Percentiles rank a stretch among this genome's conserved stretches.
Conservation (phyloP, 2,888 invertebrate genomes). For the Leptarthrus brevirostris region DNA sequence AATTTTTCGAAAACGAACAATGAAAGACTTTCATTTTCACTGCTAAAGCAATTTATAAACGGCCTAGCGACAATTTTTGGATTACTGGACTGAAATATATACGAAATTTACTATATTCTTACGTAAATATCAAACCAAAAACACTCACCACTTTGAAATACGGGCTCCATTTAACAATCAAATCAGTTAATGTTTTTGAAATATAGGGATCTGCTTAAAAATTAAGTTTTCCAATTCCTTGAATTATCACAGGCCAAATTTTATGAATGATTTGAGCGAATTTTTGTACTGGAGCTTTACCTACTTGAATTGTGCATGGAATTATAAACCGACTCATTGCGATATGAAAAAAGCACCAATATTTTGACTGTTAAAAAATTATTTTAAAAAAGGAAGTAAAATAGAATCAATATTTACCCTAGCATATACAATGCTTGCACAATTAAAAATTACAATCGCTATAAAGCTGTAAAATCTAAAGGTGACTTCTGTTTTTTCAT, state of each 20-base stretch:
- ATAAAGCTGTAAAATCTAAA: conserved; percentile 65
- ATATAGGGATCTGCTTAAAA: conserved; percentile 68
- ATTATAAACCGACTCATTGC: conserved; percentile 69
- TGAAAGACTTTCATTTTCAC: conserved; percentile 60
- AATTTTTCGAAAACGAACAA: conserved; percentile 62
- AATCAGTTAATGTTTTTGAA: conserved; percentile 67
- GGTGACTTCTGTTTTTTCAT: conserved; percentile 60
- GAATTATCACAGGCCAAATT: conserved; percentile 69
- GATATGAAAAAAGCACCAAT: conserved; percentile 68
- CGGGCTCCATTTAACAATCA: conserved; percentile 67
- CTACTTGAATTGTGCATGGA: conserved; percentile 68
- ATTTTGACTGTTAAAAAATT: conserved; percentile 55
- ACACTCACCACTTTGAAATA: conserved; percentile 61
- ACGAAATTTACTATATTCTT: background rate
- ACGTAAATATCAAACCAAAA: background rate
- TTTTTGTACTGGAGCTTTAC: conserved; percentile 65
- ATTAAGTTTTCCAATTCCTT: conserved; percentile 69
- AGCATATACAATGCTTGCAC: conserved; percentile 62
- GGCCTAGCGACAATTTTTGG: conserved; percentile 63
- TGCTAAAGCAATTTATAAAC: conserved; percentile 60
- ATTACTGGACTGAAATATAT: conserved; percentile 56
- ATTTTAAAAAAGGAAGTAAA: no score
- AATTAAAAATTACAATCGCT: conserved; percentile 65
- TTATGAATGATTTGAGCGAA: conserved; percentile 68
- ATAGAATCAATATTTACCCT: conserved; percentile 60